Evolutionary conservation across 2,888 invertebrate genomes (phyloP), one percentile per base, ranked within the genome.

Genomic region (Machimus atricapillus): DNA sequence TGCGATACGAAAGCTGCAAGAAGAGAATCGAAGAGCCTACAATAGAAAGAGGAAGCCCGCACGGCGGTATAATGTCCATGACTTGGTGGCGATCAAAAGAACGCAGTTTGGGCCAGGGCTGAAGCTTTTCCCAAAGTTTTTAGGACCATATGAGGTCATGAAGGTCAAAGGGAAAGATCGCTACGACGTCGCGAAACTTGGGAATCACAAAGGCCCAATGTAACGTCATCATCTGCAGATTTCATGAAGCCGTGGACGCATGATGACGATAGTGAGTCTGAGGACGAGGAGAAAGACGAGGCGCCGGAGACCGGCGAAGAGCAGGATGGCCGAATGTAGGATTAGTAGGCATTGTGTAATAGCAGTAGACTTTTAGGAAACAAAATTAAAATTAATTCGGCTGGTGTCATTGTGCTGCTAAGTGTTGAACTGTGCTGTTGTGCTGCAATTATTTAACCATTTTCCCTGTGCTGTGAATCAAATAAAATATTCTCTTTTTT

Each of bases 191-290:
- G n/a, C 19, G 2, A 74, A 31, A 31, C 27, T 23, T 74, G 74
- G 31, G 8, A 8, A 56, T 23, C 27, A 74, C 31, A n/a, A 34
- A n/a, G 31, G 16, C 37, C 37, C 2, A 34, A 77, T 34, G 77
- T 77, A 37, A 77, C 77, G 40, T 77, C 77, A n/a, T 77, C 77
- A 77, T 77, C 77, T 34, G 37, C 77, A 6, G 74, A 74, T 74
- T 74, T 31, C 0, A 74, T 74, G 74, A 74, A 74, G 34, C 74
- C 27, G 34, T 74, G 27, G 74, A 12, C 31, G 3, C 19, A 74
- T 2, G 34, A 34, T 9, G 23, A 74, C 34, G 34, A 74, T 14
- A 74, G 74, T 14, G 74, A 74, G 74, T 31, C 34, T 34, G 74
- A 74, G 34, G 34, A 34, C 3, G 16, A n/a, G 12, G 74, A 74